Percentiles rank a stretch among this genome's conserved stretches.
Conservation (phyloP, 37 sponge, comb jelly and placozoan species). For the Agelas oroides region DNA sequence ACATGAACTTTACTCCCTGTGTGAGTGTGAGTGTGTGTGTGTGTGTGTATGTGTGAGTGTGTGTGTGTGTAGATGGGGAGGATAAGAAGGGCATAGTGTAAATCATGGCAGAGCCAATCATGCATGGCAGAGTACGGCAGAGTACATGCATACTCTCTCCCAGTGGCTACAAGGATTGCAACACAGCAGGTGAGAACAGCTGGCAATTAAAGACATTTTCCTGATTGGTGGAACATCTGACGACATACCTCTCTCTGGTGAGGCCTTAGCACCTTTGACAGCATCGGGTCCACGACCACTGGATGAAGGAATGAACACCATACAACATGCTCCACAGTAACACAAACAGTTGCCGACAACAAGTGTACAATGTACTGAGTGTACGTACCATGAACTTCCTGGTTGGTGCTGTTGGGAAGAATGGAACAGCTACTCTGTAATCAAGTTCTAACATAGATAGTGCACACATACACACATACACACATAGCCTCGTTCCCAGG, state of each 20-base stretch:
- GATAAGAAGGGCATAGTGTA: not conserved
- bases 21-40: not conserved
- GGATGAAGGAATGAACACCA: not conserved
- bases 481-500: too few relatives aligned
- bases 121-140: not conserved
- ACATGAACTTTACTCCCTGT: constrained; percentile 95
- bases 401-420: constrained; percentile 28
- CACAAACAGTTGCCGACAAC: too few relatives aligned
- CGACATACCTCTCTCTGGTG: constrained; percentile 92
- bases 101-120: not conserved
- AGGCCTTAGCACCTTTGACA: constrained; percentile 87
- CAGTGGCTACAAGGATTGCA: too few relatives aligned
- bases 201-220: too few relatives aligned
- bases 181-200: not conserved
- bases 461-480: too few relatives aligned
- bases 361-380: too few relatives aligned
- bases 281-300: constrained; percentile 95
- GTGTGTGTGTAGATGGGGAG: not conserved
- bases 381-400: constrained; percentile 71
- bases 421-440: too few relatives aligned
- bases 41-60: not conserved
- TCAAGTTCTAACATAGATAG: too few relatives aligned
- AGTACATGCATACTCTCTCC: too few relatives aligned
- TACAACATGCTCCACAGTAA: not conserved
- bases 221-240: not conserved